phyloP scores from a whole-genome alignment of 2,888 invertebrate genomes.

The Elgonia sp. region DNA sequence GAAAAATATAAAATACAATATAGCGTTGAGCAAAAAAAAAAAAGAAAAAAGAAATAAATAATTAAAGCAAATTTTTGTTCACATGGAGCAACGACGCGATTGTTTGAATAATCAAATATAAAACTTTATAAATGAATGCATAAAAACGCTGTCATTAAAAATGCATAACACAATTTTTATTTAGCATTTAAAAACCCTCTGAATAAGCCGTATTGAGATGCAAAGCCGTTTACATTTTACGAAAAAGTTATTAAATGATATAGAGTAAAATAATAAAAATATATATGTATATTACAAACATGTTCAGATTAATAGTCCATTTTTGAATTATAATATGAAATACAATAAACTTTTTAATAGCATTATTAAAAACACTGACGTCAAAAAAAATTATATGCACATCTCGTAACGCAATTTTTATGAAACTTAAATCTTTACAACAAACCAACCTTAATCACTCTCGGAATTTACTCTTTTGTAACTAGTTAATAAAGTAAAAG shows the following conservation, averaged over 20 bases:
- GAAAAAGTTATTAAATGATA: too few relatives aligned
- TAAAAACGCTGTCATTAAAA: conserved; percentile 33
- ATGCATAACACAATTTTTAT: conserved; percentile 39
- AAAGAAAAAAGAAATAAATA: too few relatives aligned
- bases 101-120: conserved; percentile 27
- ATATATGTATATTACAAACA: too few relatives aligned
- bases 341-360: background rate
- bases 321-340: conserved; percentile 1
- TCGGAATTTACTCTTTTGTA: too few relatives aligned
- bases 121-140: conserved; percentile 27
- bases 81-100: background rate
- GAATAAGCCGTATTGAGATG: conserved; percentile 39
- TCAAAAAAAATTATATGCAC: background rate
- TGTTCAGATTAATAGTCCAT: background rate
- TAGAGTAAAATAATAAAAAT: background rate
- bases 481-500: too few relatives aligned
- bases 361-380: background rate
- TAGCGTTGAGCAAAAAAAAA: background rate
- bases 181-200: conserved; percentile 22
- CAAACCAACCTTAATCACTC: too few relatives aligned
- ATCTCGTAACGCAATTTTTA: background rate
- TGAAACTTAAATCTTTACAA: background rate
- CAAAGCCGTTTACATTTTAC: conserved; percentile 15
- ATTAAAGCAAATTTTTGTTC: background rate
- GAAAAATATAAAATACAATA: background rate